phyloP scores from a whole-genome alignment of 2,797 vertebrate genomes.

The Myotis pilosus region DNA sequence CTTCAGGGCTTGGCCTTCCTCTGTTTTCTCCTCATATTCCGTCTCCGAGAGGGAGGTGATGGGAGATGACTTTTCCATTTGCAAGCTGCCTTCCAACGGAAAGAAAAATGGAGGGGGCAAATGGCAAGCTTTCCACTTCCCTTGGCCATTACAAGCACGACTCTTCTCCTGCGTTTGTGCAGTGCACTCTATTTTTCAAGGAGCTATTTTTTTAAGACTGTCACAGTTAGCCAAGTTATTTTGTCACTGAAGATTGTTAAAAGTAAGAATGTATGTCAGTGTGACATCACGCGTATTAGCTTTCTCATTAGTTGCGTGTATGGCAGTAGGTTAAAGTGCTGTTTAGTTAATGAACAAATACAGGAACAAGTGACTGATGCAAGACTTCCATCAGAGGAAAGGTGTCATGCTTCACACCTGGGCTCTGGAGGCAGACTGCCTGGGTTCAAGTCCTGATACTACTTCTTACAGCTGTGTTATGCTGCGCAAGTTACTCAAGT shows the following conservation, averaged over 20 bases:
- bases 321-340: background rate
- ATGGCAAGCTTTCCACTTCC: constrained; percentile 57
- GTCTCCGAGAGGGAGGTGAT: constrained; percentile 27
- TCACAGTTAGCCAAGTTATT: constrained; percentile 57
- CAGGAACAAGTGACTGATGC: background rate
- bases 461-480: background rate
- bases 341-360: constrained; percentile 9
- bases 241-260: constrained; percentile 46
- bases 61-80: constrained; percentile 67
- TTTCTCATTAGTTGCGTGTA: constrained; percentile 30
- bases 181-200: constrained; percentile 47
- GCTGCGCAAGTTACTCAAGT: background rate
- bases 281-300: constrained; percentile 9
- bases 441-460: background rate
- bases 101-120: constrained; percentile 65
- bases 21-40: constrained; percentile 52
- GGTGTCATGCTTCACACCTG: background rate
- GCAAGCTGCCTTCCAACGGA: constrained; percentile 55
- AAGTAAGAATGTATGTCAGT: constrained; percentile 54
- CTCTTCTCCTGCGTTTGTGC: constrained; percentile 34
- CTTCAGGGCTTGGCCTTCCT: constrained; percentile 31
- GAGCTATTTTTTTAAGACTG: constrained; percentile 13
- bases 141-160: constrained; percentile 29
- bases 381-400: background rate
- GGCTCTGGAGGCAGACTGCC: background rate